Evolutionary conservation across 2,113 vertebrate species (phyloP).

Genomic region (Oenanthe melanoleuca): DNA sequence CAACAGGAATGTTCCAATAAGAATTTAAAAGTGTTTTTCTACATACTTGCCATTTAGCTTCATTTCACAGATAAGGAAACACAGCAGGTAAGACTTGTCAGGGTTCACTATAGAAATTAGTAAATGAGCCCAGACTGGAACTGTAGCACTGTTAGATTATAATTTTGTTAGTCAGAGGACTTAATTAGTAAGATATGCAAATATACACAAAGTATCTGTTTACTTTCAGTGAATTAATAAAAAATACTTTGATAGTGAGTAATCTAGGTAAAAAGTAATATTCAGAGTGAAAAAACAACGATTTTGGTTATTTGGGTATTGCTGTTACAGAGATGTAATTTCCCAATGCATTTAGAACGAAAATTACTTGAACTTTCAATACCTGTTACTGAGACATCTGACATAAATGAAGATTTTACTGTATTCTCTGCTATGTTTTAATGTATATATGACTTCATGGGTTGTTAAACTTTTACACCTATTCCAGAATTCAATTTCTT

Average conservation of each 20-base stretch:
- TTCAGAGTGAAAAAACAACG: not conserved
- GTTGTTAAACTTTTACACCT: slow-evolving; percentile 40
- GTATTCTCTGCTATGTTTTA: not conserved
- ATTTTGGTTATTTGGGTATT: not conserved
- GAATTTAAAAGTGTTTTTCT: not conserved
- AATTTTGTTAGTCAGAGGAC: not conserved
- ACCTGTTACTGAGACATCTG: not conserved
- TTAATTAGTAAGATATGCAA: not conserved
- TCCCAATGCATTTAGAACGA: not conserved
- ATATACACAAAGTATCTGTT: not conserved
- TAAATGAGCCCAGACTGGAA: not conserved
- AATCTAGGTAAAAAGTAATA: not conserved
- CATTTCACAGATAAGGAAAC: not conserved
- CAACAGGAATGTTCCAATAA: not conserved
- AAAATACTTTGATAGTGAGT: not conserved
- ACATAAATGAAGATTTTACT: not conserved
- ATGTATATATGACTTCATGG: not conserved
- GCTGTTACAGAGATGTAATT: not conserved
- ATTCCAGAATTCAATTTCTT: slow-evolving; percentile 35
- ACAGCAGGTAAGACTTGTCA: not conserved
- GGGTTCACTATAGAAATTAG: not conserved
- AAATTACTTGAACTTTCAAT: slow-evolving; percentile 8
- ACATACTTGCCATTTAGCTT: not conserved
- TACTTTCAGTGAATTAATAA: not conserved
- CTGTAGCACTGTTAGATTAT: not conserved